Conservation (phyloP, 2,113 vertebrate genomes). For the Myanophis thanlyinensis region DNA sequence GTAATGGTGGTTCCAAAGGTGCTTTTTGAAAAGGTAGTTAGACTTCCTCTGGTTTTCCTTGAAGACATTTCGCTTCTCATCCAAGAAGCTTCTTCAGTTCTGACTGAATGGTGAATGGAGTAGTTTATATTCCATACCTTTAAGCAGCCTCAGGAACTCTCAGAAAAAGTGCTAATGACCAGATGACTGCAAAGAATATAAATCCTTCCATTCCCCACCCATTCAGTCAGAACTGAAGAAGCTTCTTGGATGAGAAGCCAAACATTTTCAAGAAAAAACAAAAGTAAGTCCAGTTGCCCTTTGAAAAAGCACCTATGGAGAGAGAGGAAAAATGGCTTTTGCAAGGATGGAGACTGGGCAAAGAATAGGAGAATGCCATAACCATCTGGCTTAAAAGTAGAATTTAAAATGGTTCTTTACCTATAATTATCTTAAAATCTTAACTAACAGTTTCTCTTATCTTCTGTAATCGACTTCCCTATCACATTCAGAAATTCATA, state of each 20-base stretch:
- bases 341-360: neutral
- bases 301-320: neutral
- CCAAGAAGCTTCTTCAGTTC: neutral
- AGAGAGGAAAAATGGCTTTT: neutral
- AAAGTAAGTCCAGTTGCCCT: neutral
- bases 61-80: neutral
- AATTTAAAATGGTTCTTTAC: neutral
- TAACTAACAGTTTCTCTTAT: neutral
- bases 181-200: neutral
- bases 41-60: neutral
- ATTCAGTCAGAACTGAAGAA: neutral
- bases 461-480: neutral
- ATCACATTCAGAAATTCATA: neutral
- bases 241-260: neutral
- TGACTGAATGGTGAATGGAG: neutral
- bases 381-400: neutral
- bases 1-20: neutral
- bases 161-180: neutral
- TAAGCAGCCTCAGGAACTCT: neutral
- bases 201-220: neutral
- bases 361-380: neutral
- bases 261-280: neutral
- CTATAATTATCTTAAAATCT: neutral
- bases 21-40: neutral
- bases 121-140: neutral